Evolutionary conservation across 2,113 vertebrate genomes (phyloP), one percentile per base, ranked within the genome.

Genomic region (Romanogobio albipinnatus): DNA sequence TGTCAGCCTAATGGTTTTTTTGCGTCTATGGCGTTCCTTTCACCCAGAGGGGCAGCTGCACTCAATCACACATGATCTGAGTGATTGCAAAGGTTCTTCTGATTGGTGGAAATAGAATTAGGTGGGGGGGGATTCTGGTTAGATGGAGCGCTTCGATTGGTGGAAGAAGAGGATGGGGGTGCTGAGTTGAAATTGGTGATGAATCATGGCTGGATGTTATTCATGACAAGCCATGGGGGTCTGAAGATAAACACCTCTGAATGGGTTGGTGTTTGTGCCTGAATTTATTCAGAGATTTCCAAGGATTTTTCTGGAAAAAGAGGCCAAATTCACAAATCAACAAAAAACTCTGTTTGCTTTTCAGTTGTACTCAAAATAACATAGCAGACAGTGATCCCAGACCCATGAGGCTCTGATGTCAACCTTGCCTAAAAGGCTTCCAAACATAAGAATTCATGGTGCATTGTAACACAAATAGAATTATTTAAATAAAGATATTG

Each of bases 161-260:
- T 36, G 75, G 86, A 66, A 75, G 76, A 80, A 87, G 58, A 82
- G 84, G 59, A 85, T 87, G 66, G 84, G 75, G 84, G 51, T 83
- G 88, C 49, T 43, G 84, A 86, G 86, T 89, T 39, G 90, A 90
- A 91, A 93, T 92, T 89, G 81, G 83, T 90, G 91, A 89, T 85
- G 83, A 82, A 90, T 94, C 87, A 86, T 56, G 59, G 86, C 76
- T 81, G 75, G 73, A 70, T 88, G 82, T 82, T 89, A 85, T 87
- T 86, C 87, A 79, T 88, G 88, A 82, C 86, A 89, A 85, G 87
- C 88, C 81, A 87, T 87, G 84, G 85, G 84, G 76, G 78, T 59
- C 7, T 43, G 45, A 36, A 73, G 59, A 61, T 64, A 33, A 70
- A 26, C 62, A 62, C 22, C 29, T 33, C 26, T 73, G 70, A 81